Conservation (phyloP, 2,113 vertebrate genomes). For the Austrofundulus limnaeus region DNA sequence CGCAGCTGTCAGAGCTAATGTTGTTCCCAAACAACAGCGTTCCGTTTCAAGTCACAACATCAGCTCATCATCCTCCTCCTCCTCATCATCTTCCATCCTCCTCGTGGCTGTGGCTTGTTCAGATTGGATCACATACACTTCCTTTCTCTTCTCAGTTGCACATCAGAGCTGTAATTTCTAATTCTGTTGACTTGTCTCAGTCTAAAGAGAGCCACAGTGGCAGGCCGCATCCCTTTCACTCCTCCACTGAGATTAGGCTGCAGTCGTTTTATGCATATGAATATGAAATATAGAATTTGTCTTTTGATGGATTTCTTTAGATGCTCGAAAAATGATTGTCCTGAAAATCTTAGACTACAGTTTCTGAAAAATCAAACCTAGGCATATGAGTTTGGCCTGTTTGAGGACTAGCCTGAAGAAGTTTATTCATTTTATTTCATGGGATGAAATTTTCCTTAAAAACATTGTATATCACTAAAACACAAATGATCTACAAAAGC, state of each 20-base stretch:
- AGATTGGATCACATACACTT: slow-evolving; percentile 1
- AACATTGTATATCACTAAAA: no score
- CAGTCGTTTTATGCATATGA: no score
- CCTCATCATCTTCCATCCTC: slow-evolving; percentile 5
- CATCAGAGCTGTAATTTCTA: neutral
- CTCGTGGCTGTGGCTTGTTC: neutral
- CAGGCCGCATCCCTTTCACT: neutral
- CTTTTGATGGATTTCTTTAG: neutral
- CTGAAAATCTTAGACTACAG: no score
- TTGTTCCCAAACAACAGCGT: slow-evolving; percentile 7
- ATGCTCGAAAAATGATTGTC: neutral
- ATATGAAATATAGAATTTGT: neutral
- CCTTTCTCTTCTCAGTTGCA: slow-evolving; percentile 1
- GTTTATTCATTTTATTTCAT: no score
- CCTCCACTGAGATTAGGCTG: no score
- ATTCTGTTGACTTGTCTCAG: slow-evolving; percentile 7
- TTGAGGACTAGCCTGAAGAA: no score
- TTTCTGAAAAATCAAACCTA: no score
- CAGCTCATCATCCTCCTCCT: slow-evolving; percentile 23
- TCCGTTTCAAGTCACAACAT: slow-evolving; percentile 35
- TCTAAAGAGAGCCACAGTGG: neutral
- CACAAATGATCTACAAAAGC: no score
- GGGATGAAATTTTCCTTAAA: no score
- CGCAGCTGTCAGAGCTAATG: slow-evolving; percentile 22
- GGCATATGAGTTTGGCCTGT: no score